Percentiles rank a stretch among this genome's conserved stretches.
Evolutionary conservation across 2,113 vertebrate genomes (phyloP).

Genomic region (Neomonachus schauinslandi): DNA sequence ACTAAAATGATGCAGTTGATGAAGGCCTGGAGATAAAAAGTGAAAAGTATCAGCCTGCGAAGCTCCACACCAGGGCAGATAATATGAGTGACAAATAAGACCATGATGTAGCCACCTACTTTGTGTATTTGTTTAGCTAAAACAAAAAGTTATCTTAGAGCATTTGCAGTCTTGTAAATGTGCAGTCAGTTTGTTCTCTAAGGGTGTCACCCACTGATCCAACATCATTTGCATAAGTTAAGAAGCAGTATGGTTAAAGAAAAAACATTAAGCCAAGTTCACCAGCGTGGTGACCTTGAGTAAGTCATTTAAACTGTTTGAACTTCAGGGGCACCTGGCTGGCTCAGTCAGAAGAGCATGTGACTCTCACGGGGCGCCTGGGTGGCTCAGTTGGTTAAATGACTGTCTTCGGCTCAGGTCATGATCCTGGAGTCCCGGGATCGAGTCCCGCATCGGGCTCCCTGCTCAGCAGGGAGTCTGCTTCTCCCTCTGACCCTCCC

Average conservation of each 20-base stretch:
- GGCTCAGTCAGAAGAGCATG: background rate
- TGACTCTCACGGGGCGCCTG: background rate
- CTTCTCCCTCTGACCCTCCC: too few relatives aligned
- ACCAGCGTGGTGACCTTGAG: background rate
- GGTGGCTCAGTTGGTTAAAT: too few relatives aligned
- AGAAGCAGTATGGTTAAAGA: background rate
- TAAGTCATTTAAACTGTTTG: conserved; percentile 16
- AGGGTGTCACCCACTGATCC: background rate
- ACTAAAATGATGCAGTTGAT: background rate
- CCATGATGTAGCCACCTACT: background rate
- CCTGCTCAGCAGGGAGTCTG: too few relatives aligned
- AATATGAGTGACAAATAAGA: background rate
- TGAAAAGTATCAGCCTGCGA: background rate
- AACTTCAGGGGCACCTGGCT: background rate
- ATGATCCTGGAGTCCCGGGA: too few relatives aligned
- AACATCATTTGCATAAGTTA: conserved; percentile 41
- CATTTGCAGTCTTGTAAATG: background rate
- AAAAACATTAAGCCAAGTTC: background rate
- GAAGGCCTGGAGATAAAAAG: conserved; percentile 32
- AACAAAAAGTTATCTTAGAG: conserved; percentile 23
- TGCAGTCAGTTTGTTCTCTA: conserved; percentile 30
- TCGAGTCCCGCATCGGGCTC: too few relatives aligned
- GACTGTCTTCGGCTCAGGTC: too few relatives aligned
- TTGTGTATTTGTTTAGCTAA: conserved; percentile 24
- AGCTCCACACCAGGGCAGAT: background rate